phyloP scores from a whole-genome alignment of 2,113 vertebrate species.

The Brachirus orientalis region DNA sequence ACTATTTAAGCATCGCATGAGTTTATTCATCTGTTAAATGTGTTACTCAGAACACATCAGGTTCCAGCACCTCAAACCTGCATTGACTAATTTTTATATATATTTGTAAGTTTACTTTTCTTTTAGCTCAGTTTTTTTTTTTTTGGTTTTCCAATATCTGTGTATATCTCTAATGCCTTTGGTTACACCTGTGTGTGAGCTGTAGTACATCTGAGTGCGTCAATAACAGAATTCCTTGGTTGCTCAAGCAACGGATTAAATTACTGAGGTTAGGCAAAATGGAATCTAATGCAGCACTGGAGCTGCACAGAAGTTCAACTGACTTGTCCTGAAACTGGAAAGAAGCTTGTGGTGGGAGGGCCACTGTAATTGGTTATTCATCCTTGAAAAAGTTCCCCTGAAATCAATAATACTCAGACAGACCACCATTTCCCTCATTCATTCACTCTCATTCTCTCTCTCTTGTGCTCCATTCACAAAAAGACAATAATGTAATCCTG shows the following conservation, averaged over 20 bases:
- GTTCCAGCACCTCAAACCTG: neutral
- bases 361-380: conserved; percentile 74
- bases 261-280: conserved; percentile 62
- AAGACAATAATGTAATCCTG: conserved; percentile 63
- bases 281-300: conserved; percentile 62
- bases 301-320: conserved; percentile 47
- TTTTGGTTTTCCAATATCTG: too few relatives aligned
- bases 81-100: neutral
- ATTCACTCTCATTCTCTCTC: conserved; percentile 3
- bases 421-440: conserved; percentile 64
- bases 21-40: too few relatives aligned
- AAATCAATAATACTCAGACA: conserved; percentile 75
- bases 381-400: conserved; percentile 72
- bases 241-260: conserved; percentile 52
- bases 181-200: conserved; percentile 1
- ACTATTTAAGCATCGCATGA: too few relatives aligned
- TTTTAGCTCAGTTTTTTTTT: conserved; percentile 11
- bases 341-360: conserved; percentile 51
- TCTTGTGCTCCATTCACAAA: conserved; percentile 69
- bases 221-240: conserved; percentile 20
- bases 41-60: too few relatives aligned
- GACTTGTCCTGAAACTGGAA: conserved; percentile 60
- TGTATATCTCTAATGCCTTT: neutral
- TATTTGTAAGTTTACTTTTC: too few relatives aligned
- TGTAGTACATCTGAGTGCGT: neutral